Base-by-base conservation (phyloP, 1,140 invertebrate genomes). In the Conus betulinus region DNA sequence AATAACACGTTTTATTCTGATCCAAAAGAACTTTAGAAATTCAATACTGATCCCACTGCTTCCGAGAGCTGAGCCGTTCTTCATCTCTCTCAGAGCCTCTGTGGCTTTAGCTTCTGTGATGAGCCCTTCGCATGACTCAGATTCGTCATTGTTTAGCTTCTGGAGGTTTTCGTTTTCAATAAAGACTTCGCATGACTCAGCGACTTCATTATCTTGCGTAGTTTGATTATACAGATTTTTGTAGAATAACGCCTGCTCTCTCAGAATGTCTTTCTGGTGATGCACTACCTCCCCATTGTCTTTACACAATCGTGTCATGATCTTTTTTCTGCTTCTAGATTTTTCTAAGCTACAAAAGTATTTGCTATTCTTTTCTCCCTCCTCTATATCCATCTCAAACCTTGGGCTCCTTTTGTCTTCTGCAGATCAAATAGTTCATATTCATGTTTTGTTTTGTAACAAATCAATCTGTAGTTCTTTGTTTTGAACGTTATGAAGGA, bases 21-120 rank as follows among this genome's bases (percentile, higher is more conserved):
- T 82, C 88, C 76, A 86, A 82, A 89, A 81, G n/a, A 79, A 51
- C 79, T 85, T 86, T 53, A 52, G 71, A 57, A 89, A 89, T 86
- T 89, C 84, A 15, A 39, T 51, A 7, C 83, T 86, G 15, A 86
- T 60, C 27, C 76, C 84, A 39, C 82, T 84, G 23, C 60, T 82
- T 52, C 88, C 84, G 10, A 84, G 84, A 53, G 74, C 81, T 85
- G n/a, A 74, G 63, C 23, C n/a, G n/a, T 81, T 89, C 60, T 86
- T 78, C 88, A 88, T 88, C 20, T 79, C 25, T 81, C 81, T 55
- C 78, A 57, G 52, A 57, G 52, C 52, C 11, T 85, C 57, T 60
- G 52, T 39, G 25, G 60, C 53, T 85, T 85, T 53, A 17, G 25
- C 84, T 23, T 60, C 4, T 60, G 84, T 63, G 0, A 85, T 60